Evolutionary conservation across 2,113 vertebrate genomes (phyloP).

Genomic region (Hemichromis elongatus): DNA sequence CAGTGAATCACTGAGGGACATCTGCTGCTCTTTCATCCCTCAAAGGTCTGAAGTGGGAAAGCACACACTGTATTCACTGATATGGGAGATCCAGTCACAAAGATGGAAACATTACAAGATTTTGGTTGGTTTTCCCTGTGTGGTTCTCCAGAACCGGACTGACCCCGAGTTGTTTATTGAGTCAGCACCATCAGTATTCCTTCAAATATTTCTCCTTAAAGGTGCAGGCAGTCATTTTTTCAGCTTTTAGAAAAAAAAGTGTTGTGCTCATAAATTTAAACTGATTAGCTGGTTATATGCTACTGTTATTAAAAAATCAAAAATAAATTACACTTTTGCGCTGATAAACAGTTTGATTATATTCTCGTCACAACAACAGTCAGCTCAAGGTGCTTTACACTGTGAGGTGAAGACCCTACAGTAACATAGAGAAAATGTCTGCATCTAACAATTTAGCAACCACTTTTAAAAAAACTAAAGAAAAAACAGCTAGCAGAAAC

Average conservation of each 20-base stretch:
- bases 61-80: background rate
- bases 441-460: background rate
- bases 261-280: background rate
- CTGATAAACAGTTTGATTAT: background rate
- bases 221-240: background rate
- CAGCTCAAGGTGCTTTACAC: background rate
- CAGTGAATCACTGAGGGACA: background rate
- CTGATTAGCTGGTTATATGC: background rate
- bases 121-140: background rate
- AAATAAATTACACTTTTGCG: background rate
- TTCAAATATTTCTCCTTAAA: background rate
- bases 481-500: too few relatives aligned
- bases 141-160: background rate
- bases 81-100: background rate
- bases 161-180: background rate
- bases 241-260: background rate
- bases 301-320: background rate
- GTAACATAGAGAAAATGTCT: background rate
- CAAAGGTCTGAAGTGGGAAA: background rate
- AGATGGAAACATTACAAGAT: background rate
- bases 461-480: background rate
- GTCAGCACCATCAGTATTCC: background rate
- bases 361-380: background rate
- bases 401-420: rapidly evolving
- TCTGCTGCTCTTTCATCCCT: background rate